Base-by-base conservation (phyloP, 2,888 invertebrate genomes). In the Hyposoter didymator region DNA sequence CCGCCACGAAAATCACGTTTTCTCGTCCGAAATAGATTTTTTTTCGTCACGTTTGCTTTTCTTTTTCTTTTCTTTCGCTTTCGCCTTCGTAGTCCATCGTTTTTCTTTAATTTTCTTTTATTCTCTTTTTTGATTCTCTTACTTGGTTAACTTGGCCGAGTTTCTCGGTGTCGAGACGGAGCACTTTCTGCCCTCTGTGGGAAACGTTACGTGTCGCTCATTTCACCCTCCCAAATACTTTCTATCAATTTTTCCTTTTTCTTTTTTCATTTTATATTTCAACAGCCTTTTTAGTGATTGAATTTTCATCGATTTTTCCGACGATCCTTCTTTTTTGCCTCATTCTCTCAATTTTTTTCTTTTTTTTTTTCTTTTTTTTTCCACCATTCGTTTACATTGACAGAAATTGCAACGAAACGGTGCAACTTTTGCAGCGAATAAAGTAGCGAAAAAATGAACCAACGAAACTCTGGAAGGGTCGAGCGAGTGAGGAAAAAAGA, bases 151-250 rank as follows among this genome's bases (percentile, higher is more conserved):
- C 74, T 75, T 70, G 74, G 43, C 47, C 69, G 82, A 82, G 52
- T 82, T 79, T 82, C 70, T 85, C 82, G 79, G 79, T 64, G 79
- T 79, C 79, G 78, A 66, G 75, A 72, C 85, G 82, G 82, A 79
- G 78, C 75, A 72, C 62, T 84, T 84, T 84, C 75, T 70, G 75
- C 75, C 70, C 70, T 82, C 85, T 85, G 85, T 85, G 84, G 84
- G 82, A 84, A 81, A 80, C 80, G 84, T 55, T 69, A 35, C 55
- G 52, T 78, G 49, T 78, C 84, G 67, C 81, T 84, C 76, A 78
- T 79, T 82, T 67, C 66, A 28, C 28, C 74, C 80, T 80, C 43
- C 49, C 74, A 79, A 8, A 43, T 22, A 22, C 0, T 22, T 62
- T 62, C 5, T 35, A 35, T 49, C 14, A 17, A 39, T 66, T 66